A percentile compares a stretch with the other conserved stretches of the same genome.
Evolutionary conservation across 2,113 vertebrate genomes (phyloP).

Genomic region (Lophius piscatorius): DNA sequence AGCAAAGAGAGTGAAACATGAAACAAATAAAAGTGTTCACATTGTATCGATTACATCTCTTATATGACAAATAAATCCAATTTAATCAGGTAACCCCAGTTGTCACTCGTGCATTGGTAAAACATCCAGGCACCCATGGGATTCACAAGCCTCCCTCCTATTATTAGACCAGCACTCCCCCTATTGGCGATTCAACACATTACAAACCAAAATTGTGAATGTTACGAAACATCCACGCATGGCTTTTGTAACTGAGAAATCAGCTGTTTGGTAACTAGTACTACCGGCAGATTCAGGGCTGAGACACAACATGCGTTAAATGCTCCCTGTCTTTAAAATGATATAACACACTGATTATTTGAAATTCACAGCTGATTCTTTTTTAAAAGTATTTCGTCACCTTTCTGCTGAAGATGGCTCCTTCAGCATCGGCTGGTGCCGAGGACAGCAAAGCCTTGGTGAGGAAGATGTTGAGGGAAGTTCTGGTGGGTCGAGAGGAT

Average conservation of each 20-base stretch:
- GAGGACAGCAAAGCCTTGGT: conserved; percentile 21
- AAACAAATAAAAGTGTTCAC: too few relatives aligned
- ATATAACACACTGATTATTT: background rate
- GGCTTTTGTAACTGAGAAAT: conserved; percentile 63
- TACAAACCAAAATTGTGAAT: conserved; percentile 12
- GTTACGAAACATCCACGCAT: conserved; percentile 65
- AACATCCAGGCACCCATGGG: background rate
- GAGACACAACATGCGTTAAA: too few relatives aligned
- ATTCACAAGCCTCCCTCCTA: background rate
- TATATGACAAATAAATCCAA: too few relatives aligned
- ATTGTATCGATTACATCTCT: too few relatives aligned
- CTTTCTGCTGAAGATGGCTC: conserved; percentile 48
- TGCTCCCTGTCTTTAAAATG: too few relatives aligned
- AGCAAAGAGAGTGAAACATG: background rate
- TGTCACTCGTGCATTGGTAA: conserved; percentile 17
- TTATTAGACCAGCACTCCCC: conserved; percentile 39
- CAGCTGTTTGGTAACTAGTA: conserved; percentile 54
- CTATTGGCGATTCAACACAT: conserved; percentile 42
- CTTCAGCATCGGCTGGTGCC: background rate
- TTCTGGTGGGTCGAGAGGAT: conserved; percentile 69
- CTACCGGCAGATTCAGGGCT: too few relatives aligned
- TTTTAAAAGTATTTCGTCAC: background rate
- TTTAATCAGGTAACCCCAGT: conserved; percentile 35
- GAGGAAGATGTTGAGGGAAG: conserved; percentile 54
- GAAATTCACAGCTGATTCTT: background rate